Evolutionary conservation across 1,140 invertebrate genomes (phyloP), one percentile per base, ranked within the genome.

Genomic region (Periplaneta americana): DNA sequence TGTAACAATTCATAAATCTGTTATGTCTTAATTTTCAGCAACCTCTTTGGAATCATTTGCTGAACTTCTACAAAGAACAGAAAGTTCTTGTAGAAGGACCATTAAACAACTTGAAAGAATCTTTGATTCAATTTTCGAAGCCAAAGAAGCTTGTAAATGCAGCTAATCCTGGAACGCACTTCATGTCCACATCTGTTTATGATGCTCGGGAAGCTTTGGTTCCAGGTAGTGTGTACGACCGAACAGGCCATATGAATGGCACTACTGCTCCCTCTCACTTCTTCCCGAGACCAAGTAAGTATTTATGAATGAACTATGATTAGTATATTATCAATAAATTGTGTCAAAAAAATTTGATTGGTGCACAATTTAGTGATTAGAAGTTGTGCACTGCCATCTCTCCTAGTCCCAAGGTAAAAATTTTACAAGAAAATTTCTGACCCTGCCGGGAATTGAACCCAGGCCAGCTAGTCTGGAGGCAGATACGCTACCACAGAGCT

Each of bases 41-140:
- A 90, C 96, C 97, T 1, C 89, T 99, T 0, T 99, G 99, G 98
- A 99, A 99, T 88, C 98, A 99, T 87, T 89, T 99, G 82, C 89
- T 99, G 32, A 97, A 96, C 48, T 99, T 98, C 86, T 99, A 98
- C 90, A 99, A 99, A 86, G 98, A 99, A 86, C 96, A 98, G 84
- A 97, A 98, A 86, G 97, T 99, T 36, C 89, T 99, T 5, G 98
- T 99, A 0, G 99, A 99, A 90, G 99, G 99, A 1, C 98, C 98
- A 0, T 88, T 99, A 15, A 99, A 97, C 82, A 99, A 99, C 88
- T 89, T 99, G 3, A 99, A 99, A 87, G 97, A 99, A 87, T 98
- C 97, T 0, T 92, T 97, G 86, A 98, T 99, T 75, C 97, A 98
- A 86, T 98, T 99, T 87, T 96, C 97, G 13, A 99, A 99, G 88